Evolutionary conservation across 2,888 invertebrate species (phyloP), one percentile per base, ranked within the genome.

Genomic region (Drosophila histrio): DNA sequence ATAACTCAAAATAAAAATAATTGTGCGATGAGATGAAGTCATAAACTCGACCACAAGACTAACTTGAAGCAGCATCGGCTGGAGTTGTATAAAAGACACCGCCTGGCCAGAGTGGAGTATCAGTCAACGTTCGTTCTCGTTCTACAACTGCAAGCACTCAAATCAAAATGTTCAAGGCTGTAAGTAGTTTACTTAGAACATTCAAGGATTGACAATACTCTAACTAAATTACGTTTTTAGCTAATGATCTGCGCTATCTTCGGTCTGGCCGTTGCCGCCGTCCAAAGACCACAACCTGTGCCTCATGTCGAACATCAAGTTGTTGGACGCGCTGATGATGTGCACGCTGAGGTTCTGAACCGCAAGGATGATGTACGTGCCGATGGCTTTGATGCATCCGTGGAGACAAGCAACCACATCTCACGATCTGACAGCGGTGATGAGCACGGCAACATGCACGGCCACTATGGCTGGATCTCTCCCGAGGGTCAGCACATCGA

Each of bases 401-500:
- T 89, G 32, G 86, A 81, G 21, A 87, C 89, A 36, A 76, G 44
- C 70, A 90, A 91, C 61, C 78, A 85, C 46, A 87, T 88, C 15
- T 41, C 28, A 1, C 30, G 32, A 17, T 0, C 3, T 0, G 72
- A 82, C 19, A 50, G 54, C n/a, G 89, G 90, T 17, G 89, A 91
- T 74, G 87, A 59, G n/a, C 79, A 90, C 8, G 89, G 87, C 57
- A 86, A 87, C 43, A 78, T 83, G 13, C 76, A 89, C 13, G 91
- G 91, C 13, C 64, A 52, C n/a, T 90, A 66, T 38, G 57, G 57
- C 43, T 91, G 84, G 80, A 38, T 84, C 8, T 82, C 89, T 0
- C 91, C 90, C 58, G 88, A 91, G 58, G 90, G 91, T 8, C 73
- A 72, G 22, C 81, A 80, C 9, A 50, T 91, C 15, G 60, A 75